Evolutionary conservation across 2,113 vertebrate genomes (phyloP), one percentile per base, ranked within the genome.

Genomic region (Miniopterus natalensis): DNA sequence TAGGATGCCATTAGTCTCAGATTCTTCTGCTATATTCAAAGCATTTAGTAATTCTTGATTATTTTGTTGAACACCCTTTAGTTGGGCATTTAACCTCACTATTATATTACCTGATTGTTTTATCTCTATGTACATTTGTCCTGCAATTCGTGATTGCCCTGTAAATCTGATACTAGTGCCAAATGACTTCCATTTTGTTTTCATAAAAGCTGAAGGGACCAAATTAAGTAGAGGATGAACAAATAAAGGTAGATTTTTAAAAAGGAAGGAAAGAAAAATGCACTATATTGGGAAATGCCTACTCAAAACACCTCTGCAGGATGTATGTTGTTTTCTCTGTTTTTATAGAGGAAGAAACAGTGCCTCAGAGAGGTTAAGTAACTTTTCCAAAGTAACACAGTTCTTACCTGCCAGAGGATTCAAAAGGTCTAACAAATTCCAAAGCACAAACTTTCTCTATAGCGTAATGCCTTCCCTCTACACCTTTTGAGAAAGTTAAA

Each of bases 401-500:
- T 45, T 68, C 9, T 36, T 74, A 45, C 10, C n/a, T 83, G 5
- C 57, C 18, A 51, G n/a, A 70, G 8, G 18, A 45, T 27, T 74
- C 17, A 15, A 31, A 84, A 74, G 18, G 23, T 63, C 4, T 49
- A 65, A 51, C 40, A 47, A 70, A 68, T 29, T 57, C 71, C 70
- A 42, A 83, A 53, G 63, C 29, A 74, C 42, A 66, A 45, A 71
- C 31, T 51, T 51, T 77, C 23, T 79, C 51, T 11, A 21, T 2
- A 31, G 57, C 4, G 57, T 13, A 63, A 59, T 47, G 31, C 17
- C 17, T 95, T 23, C 66, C 51, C n/a, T 53, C 6, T 25, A 65
- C 10, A 93, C 66, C 61, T 74, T 88, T 57, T 63, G 77, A 84
- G 70, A 88, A 92, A 91, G 79, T 73, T 75, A 78, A 71, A 55